A percentile compares a stretch with the other conserved stretches of the same genome.
These are phyloP conservation scores for Acanthis flammea DNA, from an alignment of 2,797 vertebrate genomes.

Conservation along the genomic window DNA sequence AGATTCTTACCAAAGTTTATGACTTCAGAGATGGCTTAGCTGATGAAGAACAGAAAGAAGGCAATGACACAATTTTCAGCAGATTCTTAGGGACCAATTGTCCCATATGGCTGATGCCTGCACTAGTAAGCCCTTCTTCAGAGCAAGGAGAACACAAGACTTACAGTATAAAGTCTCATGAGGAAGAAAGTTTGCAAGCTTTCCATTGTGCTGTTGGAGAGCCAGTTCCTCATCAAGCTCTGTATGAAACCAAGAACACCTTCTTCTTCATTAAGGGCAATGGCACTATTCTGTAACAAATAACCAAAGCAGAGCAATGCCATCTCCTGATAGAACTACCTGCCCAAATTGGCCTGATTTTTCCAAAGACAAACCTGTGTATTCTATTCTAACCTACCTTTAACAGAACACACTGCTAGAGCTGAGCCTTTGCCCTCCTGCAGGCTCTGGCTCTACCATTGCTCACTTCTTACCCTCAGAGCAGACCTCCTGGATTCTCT, in stretches of 20 bases:
- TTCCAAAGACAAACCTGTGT: background rate
- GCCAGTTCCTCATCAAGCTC: background rate
- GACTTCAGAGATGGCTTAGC: background rate
- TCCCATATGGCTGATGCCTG: background rate
- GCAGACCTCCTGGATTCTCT: background rate
- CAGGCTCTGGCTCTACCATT: background rate
- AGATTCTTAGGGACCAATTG: background rate
- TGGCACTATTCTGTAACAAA: background rate
- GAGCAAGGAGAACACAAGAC: background rate
- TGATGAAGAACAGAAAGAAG: background rate
- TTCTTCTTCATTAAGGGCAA: background rate
- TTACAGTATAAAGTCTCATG: accelerated
- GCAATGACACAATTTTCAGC: background rate
- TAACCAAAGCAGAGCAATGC: background rate
- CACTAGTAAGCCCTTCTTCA: background rate
- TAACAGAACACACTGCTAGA: background rate
- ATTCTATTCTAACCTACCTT: background rate
- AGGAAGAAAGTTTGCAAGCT: background rate
- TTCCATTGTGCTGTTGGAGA: background rate
- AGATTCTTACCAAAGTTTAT: background rate
- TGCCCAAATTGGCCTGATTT: background rate
- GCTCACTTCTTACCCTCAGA: background rate
- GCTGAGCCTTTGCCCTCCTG: background rate
- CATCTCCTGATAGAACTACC: background rate
- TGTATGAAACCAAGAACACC: background rate